These are phyloP conservation scores for Gonioctena quinquepunctata DNA, from an alignment of 1,140 invertebrate genomes.

Conservation along the genomic window DNA sequence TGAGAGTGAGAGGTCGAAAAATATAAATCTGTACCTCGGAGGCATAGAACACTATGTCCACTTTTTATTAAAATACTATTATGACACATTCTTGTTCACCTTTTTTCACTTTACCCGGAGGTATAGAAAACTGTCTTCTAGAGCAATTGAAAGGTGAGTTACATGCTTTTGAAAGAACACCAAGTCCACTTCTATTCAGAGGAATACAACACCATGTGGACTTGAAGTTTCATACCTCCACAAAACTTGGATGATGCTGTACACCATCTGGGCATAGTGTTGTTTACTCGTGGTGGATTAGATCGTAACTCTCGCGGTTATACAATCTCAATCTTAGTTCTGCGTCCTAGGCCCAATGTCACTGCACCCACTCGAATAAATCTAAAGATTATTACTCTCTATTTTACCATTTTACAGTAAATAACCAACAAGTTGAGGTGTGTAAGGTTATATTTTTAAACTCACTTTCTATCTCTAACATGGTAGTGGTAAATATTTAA, in stretches of 20 bases:
- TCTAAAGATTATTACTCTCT: conserved; percentile 16
- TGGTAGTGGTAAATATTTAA: conserved; percentile 2
- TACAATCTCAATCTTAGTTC: background rate
- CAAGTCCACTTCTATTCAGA: background rate
- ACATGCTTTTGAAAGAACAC: background rate
- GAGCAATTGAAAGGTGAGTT: background rate
- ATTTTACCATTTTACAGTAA: conserved; percentile 17
- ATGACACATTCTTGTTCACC: background rate
- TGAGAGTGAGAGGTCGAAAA: background rate
- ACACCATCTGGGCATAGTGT: background rate
- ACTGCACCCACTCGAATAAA: conserved; percentile 6
- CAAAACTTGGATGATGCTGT: background rate
- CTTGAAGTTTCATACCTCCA: background rate
- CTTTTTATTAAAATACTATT: background rate
- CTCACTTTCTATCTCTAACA: conserved; percentile 14
- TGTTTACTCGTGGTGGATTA: background rate
- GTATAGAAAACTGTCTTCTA: background rate
- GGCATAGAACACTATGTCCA: background rate
- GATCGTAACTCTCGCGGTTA: background rate
- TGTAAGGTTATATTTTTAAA: conserved; percentile 18
- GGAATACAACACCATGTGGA: background rate
- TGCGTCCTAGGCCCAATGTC: background rate
- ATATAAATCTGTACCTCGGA: background rate
- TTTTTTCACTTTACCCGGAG: background rate
- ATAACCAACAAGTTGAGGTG: conserved; percentile 1